A percentile compares a stretch with the other conserved stretches of the same genome.
These are phyloP conservation scores for Patella ulyssiponensis DNA, from an alignment of 2,888 invertebrate species.

Conservation along the genomic window DNA sequence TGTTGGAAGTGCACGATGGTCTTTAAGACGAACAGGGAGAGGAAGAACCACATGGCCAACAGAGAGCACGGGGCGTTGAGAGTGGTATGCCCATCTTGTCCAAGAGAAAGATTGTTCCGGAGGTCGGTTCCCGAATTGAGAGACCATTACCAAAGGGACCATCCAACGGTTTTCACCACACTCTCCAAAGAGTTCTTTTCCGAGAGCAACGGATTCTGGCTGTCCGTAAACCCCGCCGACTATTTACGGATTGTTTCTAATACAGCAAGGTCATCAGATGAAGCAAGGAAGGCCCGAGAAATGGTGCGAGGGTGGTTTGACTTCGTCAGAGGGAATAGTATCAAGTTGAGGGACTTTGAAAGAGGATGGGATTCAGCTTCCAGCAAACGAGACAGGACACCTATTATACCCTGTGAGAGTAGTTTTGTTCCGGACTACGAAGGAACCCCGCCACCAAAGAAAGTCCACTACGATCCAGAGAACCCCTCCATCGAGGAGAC, in stretches of 20 bases:
- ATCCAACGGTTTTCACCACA: background rate
- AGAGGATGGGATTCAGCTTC: too few species aligned
- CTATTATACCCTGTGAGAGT: background rate
- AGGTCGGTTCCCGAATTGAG: background rate
- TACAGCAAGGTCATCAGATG: background rate
- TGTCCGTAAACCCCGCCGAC: background rate
- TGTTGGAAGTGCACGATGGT: constrained; percentile 11
- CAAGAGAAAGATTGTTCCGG: background rate
- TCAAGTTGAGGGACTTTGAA: too few species aligned
- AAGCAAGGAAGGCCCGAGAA: background rate
- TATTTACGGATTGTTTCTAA: background rate
- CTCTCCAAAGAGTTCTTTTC: background rate
- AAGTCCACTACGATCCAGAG: background rate
- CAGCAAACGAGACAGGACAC: background rate
- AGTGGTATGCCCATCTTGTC: constrained; percentile 15
- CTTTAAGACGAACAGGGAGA: background rate
- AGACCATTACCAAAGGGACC: background rate
- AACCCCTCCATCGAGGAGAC: background rate
- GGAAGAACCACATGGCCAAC: constrained; percentile 15
- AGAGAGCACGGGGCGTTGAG: background rate
- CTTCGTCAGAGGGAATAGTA: too few species aligned
- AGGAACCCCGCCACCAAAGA: background rate
- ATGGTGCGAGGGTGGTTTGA: background rate
- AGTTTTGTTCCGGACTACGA: background rate
- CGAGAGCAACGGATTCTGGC: background rate